Base-by-base conservation (phyloP, 2,888 invertebrate species). In the Oligia fasciuncula region DNA sequence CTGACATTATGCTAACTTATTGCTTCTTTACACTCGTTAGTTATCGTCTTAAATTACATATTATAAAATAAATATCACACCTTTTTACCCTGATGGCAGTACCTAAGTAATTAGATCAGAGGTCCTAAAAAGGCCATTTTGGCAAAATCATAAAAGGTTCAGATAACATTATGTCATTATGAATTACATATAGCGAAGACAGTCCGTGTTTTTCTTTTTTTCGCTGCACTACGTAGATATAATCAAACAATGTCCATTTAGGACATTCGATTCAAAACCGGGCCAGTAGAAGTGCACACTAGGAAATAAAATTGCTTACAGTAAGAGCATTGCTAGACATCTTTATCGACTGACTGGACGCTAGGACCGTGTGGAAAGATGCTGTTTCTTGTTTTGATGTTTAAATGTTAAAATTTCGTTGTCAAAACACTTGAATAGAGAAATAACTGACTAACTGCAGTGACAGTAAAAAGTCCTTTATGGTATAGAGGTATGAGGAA, bases 1-100 rank as follows among this genome's bases (percentile, higher is more conserved):
- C 76, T 73, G 85, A 85, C 85, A 66, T 85, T 40, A 85, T 69
- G 72, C 76, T 76, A 72, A 85, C 17, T 69, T 76, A 85, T 76
- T 66, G 79, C 83, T 74, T 66, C 83, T 79, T 79, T 54, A 67
- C 19, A 71, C n/a, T 71, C 70, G 57, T 79, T 76, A 76, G 13
- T 84, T 60, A 85, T 73, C 29, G 60, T 3, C 29, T 67, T 70
- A 57, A 66, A 71, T 79, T n/a, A 74, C 66, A 63, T 75, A 63
- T 63, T 68, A 57, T 69, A 35, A 69, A 35, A 69, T 80, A 80
- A 71, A 73, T 79, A 72, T 57, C n/a, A 62, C 23, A 8, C 23
- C 11, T 43, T 57, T 54, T n/a, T 29, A 29, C 1, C 17, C 1
- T 2, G 1, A 9, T 43, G 1, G 14, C 14, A 17, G 46, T 60